phyloP scores from a whole-genome alignment of 2,888 invertebrate species.

The Sycophila texana region DNA sequence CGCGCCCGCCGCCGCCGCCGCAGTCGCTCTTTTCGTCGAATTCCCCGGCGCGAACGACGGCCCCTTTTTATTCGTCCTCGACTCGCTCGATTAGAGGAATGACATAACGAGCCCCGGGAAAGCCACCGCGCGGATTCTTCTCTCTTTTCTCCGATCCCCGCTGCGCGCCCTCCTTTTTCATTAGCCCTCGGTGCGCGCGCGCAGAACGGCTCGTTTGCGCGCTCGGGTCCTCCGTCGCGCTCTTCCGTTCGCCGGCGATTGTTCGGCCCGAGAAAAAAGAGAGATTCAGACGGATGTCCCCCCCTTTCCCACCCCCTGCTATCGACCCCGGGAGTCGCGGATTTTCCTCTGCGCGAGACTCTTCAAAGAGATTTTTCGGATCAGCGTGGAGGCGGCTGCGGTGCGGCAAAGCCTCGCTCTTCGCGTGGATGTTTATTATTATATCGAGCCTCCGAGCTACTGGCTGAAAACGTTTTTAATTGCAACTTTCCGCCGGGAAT shows the following conservation, averaged over 20 bases:
- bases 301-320: no score
- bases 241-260: slow-evolving; percentile 26
- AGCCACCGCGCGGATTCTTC: slow-evolving; percentile 25
- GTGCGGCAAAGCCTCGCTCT: no score
- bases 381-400: no score
- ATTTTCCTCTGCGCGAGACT: no score
- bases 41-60: background rate
- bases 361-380: no score
- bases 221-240: background rate
- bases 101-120: slow-evolving; percentile 43
- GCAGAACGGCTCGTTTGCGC: slow-evolving; percentile 4
- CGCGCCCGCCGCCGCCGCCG: background rate
- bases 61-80: background rate
- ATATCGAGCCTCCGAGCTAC: no score
- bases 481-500: no score
- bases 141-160: slow-evolving; percentile 5
- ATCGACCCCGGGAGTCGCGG: no score
- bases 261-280: slow-evolving; percentile 26
- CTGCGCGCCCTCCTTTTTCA: slow-evolving; percentile 3
- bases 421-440: no score
- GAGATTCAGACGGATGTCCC: slow-evolving; percentile 6
- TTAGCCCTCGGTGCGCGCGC: background rate
- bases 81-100: slow-evolving; percentile 42
- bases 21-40: slow-evolving; percentile 28
- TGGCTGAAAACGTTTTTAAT: no score